Evolutionary conservation across 2,113 vertebrate genomes (phyloP), one percentile per base, ranked within the genome.

Genomic region (Ellobius talpinus): DNA sequence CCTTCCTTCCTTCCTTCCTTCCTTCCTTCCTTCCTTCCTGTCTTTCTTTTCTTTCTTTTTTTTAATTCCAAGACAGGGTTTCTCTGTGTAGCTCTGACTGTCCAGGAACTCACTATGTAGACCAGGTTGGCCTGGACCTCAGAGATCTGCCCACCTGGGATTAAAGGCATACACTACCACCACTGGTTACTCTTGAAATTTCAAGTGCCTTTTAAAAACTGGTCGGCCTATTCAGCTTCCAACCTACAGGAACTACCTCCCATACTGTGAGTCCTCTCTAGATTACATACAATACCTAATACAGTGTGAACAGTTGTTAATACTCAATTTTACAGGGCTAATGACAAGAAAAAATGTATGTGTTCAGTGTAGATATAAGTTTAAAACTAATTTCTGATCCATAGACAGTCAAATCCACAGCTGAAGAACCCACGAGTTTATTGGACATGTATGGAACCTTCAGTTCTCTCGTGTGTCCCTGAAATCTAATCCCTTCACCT

Each of bases 11-110:
- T 7, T 47, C 47, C 47, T 70, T 5, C 5, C 33, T 70, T 2
- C 7, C 16, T 70, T 7, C 0, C 68, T 70, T 12, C 1, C 65
- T 66, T 3, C 0, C 36, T 39, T 2, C 4, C n/a, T 74, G 1
- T 12, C 4, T 42, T 10, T 74, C 4, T 74, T 23, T 74, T 5
- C 1, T 13, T 42, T 24, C 2, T 24, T 24, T 42, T 12, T 4
- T 12, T 12, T 72, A 2, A 5, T 7, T 5, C n/a, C 39, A 74
- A 45, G 19, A 72, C 70, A 73, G 19, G 36, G 3, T 73, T 73
- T 73, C 19, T 39, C 19, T 39, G 70, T 21, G 36, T 73, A 73
- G 7, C 8, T n/a, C 17, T 72, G 70, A 21, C n/a, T 39, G 36
- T n/a, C 36, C 19, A 73, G 70, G 7, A 73, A 73, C 36, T 73